These are phyloP conservation scores for Struthio camelus DNA, from an alignment of 2,113 vertebrate species.

Conservation along the genomic window DNA sequence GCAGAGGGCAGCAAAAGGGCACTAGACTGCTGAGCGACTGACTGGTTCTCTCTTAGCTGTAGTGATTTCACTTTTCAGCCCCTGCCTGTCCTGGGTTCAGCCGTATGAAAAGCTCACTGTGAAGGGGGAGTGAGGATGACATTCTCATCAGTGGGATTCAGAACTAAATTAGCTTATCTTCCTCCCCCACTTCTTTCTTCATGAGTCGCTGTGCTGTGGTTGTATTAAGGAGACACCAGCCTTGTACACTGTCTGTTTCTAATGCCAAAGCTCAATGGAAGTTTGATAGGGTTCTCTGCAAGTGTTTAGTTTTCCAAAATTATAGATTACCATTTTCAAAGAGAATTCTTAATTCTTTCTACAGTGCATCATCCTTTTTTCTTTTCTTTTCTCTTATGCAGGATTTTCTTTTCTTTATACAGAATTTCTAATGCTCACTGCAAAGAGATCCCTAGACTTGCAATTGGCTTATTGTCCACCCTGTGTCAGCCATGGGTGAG, in stretches of 20 bases:
- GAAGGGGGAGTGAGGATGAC: constrained; percentile 66
- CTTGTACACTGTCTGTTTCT: not conserved
- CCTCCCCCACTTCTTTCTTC: constrained; percentile 36
- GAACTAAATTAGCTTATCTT: constrained; percentile 54
- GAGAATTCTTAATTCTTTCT: not conserved
- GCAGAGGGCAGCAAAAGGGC: not conserved
- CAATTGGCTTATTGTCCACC: not conserved
- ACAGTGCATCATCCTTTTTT: not conserved
- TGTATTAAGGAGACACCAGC: not conserved
- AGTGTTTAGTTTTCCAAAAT: not conserved
- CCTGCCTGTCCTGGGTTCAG: constrained; percentile 15
- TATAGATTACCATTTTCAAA: not conserved
- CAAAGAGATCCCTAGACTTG: not conserved
- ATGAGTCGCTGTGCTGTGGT: not conserved
- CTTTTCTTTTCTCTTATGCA: not conserved
- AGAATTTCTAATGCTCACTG: not conserved
- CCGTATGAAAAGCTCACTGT: constrained; percentile 60
- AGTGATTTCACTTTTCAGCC: constrained; percentile 24
- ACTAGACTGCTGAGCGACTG: not conserved
- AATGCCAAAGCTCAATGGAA: not conserved
- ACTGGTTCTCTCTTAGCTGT: not conserved
- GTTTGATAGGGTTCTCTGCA: not conserved
- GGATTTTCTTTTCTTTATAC: not conserved
- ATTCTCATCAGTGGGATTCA: constrained; percentile 28
- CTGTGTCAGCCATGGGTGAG: not conserved